Percentiles rank a stretch among this genome's conserved stretches.
Conservation (phyloP, 2,888 invertebrate species). For the Dasypogon diadema region DNA sequence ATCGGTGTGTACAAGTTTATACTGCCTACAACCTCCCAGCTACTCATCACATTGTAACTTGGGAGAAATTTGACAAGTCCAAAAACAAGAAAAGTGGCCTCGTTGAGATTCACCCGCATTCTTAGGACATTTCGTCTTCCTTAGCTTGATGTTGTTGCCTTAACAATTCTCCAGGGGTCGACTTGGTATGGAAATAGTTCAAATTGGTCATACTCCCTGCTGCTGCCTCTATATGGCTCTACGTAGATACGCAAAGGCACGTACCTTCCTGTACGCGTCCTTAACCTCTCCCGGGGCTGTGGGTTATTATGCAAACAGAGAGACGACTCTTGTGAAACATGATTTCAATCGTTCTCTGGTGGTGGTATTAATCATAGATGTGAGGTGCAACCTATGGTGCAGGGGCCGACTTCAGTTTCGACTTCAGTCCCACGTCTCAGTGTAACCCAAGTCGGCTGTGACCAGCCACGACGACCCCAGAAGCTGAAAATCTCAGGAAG, state of each 20-base stretch:
- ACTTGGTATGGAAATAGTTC: too few species aligned
- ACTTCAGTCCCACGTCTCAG: neutral
- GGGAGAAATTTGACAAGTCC: neutral
- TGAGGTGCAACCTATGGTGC: neutral
- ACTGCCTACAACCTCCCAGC: neutral
- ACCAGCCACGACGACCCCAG: neutral
- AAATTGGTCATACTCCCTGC: too few species aligned
- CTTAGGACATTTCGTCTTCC: neutral
- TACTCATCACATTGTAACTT: neutral
- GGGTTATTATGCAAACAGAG: too few species aligned
- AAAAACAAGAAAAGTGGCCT: neutral
- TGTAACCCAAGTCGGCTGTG: slow-evolving; percentile 3
- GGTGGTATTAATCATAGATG: too few species aligned
- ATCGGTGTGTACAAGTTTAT: neutral
- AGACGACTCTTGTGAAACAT: too few species aligned
- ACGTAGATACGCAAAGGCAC: too few species aligned
- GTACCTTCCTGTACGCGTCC: too few species aligned
- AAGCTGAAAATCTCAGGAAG: neutral
- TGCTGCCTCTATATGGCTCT: too few species aligned
- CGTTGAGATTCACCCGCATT: neutral
- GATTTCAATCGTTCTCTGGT: too few species aligned
- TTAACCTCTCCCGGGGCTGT: too few species aligned
- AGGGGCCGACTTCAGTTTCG: neutral
- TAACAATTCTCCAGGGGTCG: neutral
- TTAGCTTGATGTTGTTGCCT: neutral